These are phyloP conservation scores for Electrona antarctica DNA, from an alignment of 2,113 vertebrate genomes.

Conservation along the genomic window DNA sequence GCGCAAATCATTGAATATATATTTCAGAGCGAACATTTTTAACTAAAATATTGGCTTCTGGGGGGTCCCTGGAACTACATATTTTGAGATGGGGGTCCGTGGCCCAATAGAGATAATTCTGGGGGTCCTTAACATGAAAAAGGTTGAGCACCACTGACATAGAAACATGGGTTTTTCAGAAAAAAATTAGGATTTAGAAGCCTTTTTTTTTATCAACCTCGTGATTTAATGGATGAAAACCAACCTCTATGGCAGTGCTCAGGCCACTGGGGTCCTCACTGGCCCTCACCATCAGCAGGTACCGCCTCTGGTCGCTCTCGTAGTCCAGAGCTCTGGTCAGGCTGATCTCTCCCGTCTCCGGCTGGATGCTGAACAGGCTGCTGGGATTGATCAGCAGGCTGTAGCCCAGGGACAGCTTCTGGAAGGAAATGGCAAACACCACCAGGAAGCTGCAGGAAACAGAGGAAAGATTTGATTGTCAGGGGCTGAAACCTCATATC, in stretches of 20 bases:
- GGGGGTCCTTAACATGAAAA: too few relatives aligned
- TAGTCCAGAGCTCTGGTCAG: slow-evolving; percentile 84
- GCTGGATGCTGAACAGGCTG: slow-evolving; percentile 83
- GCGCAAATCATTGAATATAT: too few relatives aligned
- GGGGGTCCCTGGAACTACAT: too few relatives aligned
- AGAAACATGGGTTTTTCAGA: too few relatives aligned
- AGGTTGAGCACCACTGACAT: too few relatives aligned
- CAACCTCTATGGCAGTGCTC: slow-evolving; percentile 84
- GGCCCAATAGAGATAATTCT: too few relatives aligned
- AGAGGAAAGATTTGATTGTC: slow-evolving; percentile 1
- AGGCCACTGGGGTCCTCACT: slow-evolving; percentile 79
- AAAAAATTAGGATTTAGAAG: too few relatives aligned
- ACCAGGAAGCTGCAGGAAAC: slow-evolving; percentile 80
- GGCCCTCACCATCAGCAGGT: slow-evolving; percentile 84
- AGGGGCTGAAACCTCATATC: too few relatives aligned
- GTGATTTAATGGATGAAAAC: slow-evolving; percentile 25
- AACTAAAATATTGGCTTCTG: too few relatives aligned
- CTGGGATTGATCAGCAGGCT: slow-evolving; percentile 87
- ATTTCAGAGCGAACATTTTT: too few relatives aligned
- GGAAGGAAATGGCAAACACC: slow-evolving; percentile 84
- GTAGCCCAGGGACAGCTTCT: slow-evolving; percentile 85
- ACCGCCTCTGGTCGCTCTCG: slow-evolving; percentile 84
- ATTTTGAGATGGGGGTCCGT: too few relatives aligned
- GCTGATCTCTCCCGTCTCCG: slow-evolving; percentile 81
- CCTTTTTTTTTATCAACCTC: too few relatives aligned